phyloP scores from a whole-genome alignment of 2,888 invertebrate species.

The Drosophila demipolita region DNA sequence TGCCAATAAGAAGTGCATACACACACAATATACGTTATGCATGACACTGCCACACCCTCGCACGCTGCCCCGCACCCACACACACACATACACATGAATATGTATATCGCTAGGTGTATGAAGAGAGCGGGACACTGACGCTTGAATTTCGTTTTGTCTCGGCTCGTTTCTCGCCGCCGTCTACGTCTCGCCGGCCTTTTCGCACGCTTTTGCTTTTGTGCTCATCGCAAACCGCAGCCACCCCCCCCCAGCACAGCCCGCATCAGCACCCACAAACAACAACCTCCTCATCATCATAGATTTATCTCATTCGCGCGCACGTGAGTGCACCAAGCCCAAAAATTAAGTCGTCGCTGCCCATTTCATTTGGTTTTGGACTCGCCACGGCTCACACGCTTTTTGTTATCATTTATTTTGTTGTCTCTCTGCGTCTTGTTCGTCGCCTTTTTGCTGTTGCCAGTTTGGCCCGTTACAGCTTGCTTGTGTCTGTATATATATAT shows the following conservation, averaged over 20 bases:
- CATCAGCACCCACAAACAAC: slow-evolving; percentile 39
- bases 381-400: slow-evolving; percentile 28
- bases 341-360: slow-evolving; percentile 63
- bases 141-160: slow-evolving; percentile 52
- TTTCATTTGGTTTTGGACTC: slow-evolving; percentile 42
- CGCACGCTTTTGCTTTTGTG: slow-evolving; percentile 66
- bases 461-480: slow-evolving; percentile 49
- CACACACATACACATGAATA: background rate
- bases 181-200: slow-evolving; percentile 62
- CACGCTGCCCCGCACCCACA: slow-evolving; percentile 49
- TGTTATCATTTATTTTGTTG: slow-evolving; percentile 54
- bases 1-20: slow-evolving; percentile 74
- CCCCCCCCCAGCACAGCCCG: slow-evolving; percentile 1
- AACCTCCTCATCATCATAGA: slow-evolving; percentile 67
- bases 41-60: slow-evolving; percentile 75
- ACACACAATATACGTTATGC: slow-evolving; percentile 58
- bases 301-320: slow-evolving; percentile 78
- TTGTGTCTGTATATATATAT: slow-evolving; percentile 6
- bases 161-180: slow-evolving; percentile 38
- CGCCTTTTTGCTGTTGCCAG: slow-evolving; percentile 42
- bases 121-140: slow-evolving; percentile 39
- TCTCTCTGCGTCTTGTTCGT: slow-evolving; percentile 26
- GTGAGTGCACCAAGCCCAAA: slow-evolving; percentile 70
- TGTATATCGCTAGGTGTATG: slow-evolving; percentile 1
- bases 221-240: background rate